These are phyloP conservation scores for Lucifuga dentata DNA, from an alignment of 2,113 vertebrate genomes.

Conservation along the genomic window DNA sequence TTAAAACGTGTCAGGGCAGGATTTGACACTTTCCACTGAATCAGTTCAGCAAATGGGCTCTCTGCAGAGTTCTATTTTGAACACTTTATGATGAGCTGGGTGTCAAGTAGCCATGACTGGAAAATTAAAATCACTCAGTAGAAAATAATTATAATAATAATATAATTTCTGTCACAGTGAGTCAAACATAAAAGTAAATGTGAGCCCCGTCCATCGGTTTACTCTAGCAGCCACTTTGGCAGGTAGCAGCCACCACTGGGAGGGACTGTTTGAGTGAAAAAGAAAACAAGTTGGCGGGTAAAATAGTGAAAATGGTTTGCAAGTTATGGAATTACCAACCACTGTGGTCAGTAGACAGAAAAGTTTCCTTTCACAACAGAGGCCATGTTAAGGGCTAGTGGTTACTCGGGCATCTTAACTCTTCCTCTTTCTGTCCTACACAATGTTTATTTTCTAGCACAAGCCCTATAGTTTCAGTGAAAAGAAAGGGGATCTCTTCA, in stretches of 20 bases:
- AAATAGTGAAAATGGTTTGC: not conserved
- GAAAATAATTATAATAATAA: too few relatives aligned
- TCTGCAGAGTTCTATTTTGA: not conserved
- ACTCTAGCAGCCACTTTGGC: too few relatives aligned
- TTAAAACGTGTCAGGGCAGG: constrained; percentile 11
- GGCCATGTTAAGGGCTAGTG: constrained; percentile 17
- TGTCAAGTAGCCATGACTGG: not conserved
- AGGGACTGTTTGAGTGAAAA: too few relatives aligned
- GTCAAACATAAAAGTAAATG: too few relatives aligned
- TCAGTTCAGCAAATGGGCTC: not conserved
- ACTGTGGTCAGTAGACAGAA: not conserved
- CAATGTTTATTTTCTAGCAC: not conserved
- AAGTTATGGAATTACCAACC: too few relatives aligned
- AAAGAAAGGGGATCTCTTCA: not conserved
- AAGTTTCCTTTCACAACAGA: constrained; percentile 28
- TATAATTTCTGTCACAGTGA: too few relatives aligned
- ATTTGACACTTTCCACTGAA: constrained; percentile 22
- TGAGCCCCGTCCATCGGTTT: too few relatives aligned
- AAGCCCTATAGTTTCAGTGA: not conserved
- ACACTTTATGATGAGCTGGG: too few relatives aligned
- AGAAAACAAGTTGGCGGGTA: not conserved
- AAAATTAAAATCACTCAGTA: too few relatives aligned
- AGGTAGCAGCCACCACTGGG: too few relatives aligned
- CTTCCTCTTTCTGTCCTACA: constrained; percentile 28
- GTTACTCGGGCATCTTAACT: not conserved